Evolutionary conservation across 2,888 invertebrate species (phyloP), one percentile per base, ranked within the genome.

Genomic region (Synergus itoensis): DNA sequence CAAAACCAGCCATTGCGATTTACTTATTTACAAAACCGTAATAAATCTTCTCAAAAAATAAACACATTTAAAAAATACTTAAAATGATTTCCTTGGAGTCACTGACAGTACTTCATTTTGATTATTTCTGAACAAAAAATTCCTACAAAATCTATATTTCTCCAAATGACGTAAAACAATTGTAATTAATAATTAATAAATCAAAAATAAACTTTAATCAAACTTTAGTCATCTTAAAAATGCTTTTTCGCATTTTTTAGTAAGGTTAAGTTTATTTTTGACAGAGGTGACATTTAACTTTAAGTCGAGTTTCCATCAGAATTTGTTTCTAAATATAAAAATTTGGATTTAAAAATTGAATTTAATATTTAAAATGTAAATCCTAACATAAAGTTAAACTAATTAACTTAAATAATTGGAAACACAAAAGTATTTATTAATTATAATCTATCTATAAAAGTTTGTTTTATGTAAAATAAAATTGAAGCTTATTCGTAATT

Each of bases 201-300:
- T 28, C 28, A 18, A 36, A 12, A n/a, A 36, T 53, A n/a, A 43
- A 53, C 53, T 53, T 28, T 73, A 28, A 69, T 69, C 5, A 45
- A 2, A 9, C 14, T 28, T 28, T 28, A 21, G 12, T 77, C 45
- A 80, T 57, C 8, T 28, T 48, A 36, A 69, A 48, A 36, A 9
- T 48, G 18, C 3, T 7, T 63, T 28, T 14, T 28, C 9, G 18
- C 21, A 73, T 57, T 41, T 16, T 16, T 18, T 48, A 48, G 45
- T 41, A 45, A 45, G 62, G 21, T 76, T 62, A 16, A 40, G 9
- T 63, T 48, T 18, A 21, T 73, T 73, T 73, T 73, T 73, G 73
- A 36, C 53, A 73, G 53, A 73, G 73, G 73, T 73, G 53, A 73
- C 73, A 73, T 73, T 73, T 53, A 69, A 21, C 28, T 28, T 28